These are phyloP conservation scores for Sturnira hondurensis DNA, from an alignment of 2,113 vertebrate genomes.

Conservation along the genomic window DNA sequence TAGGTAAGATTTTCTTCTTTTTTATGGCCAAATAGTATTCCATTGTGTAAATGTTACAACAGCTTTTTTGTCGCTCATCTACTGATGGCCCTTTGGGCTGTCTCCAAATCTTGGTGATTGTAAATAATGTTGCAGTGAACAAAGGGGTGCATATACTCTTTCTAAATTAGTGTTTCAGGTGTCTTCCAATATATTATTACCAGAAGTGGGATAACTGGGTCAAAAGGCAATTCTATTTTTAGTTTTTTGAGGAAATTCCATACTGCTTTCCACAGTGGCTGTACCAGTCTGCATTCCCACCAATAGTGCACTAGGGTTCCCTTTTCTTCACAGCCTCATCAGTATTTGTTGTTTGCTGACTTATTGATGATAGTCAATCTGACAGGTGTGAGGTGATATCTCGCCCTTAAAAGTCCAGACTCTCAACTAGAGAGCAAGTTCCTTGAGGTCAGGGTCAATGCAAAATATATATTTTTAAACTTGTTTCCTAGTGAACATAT, in stretches of 20 bases:
- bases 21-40: no score
- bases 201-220: neutral
- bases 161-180: neutral
- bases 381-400: neutral
- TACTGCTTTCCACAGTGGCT: neutral
- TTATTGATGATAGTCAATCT: neutral
- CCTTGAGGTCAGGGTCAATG: neutral
- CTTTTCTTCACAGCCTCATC: neutral
- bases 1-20: neutral
- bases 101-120: neutral
- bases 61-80: neutral
- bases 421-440: neutral
- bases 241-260: neutral
- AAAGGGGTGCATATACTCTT: neutral
- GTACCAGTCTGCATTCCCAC: neutral
- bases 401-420: neutral
- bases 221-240: neutral
- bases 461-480: neutral
- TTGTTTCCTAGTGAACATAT: neutral
- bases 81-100: neutral
- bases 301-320: neutral
- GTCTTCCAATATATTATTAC: neutral
- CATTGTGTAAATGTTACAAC: no score
- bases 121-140: neutral
- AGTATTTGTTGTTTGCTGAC: neutral